phyloP scores from a whole-genome alignment of 1,140 invertebrate species.

The Nephila pilipes region DNA sequence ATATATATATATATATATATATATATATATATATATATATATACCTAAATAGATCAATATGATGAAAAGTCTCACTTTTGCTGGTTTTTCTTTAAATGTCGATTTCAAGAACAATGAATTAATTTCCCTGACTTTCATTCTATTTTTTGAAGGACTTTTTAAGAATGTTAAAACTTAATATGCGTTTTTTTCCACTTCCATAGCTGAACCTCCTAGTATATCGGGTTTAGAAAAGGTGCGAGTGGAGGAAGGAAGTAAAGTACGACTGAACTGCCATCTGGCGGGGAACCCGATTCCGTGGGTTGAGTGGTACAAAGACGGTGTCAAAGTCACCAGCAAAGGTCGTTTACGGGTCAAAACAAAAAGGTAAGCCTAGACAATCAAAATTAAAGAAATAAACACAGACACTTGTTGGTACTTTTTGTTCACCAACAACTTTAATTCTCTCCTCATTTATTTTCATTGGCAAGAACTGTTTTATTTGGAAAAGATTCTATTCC shows the following conservation, averaged over 20 bases:
- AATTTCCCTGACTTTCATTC: too few relatives aligned
- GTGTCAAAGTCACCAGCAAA: slow-evolving; percentile 71
- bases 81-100: too few relatives aligned
- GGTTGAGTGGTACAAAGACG: slow-evolving; percentile 78
- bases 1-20: too few relatives aligned
- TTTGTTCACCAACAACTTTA: not conserved
- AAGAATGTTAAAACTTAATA: too few relatives aligned
- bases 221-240: slow-evolving; percentile 55
- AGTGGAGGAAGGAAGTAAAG: slow-evolving; percentile 59
- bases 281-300: slow-evolving; percentile 78
- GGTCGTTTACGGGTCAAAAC: slow-evolving; percentile 74
- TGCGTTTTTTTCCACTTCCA: too few relatives aligned
- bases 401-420: not conserved
- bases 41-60: too few relatives aligned
- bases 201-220: slow-evolving; percentile 53
- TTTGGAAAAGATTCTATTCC: not conserved
- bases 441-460: not conserved
- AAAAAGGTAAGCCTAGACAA: slow-evolving; percentile 54
- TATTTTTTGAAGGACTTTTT: too few relatives aligned
- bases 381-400: not conserved
- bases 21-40: too few relatives aligned
- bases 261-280: slow-evolving; percentile 76
- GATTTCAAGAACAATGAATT: too few relatives aligned
- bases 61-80: too few relatives aligned
- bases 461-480: not conserved